Evolutionary conservation across 2,797 vertebrate genomes (phyloP), one percentile per base, ranked within the genome.

Genomic region (Myripristis murdjan): DNA sequence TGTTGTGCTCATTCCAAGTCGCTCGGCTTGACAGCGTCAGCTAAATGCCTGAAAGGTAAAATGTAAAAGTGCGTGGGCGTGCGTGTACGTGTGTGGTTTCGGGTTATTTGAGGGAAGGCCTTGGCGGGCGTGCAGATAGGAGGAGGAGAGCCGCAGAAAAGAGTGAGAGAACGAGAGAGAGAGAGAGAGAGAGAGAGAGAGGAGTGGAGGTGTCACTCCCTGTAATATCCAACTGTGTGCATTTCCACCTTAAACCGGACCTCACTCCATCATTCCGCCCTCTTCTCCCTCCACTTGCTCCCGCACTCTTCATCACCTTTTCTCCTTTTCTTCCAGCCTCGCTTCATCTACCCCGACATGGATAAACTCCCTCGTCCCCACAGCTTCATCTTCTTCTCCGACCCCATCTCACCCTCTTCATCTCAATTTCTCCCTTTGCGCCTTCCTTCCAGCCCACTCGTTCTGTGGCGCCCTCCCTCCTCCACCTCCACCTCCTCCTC

Each of bases 271-370:
- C 16, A 46, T 15, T 43, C 37, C 26, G 12, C 43, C 55, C n/a
- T 9, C n/a, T 24, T 31, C 4, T 5, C 46, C 24, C 48, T 54
- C 26, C 46, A 15, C 64, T 28, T 15, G 12, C 49, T 67, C 56
- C 23, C 55, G 51, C 8, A 37, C 49, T 58, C 46, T 48, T 31
- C n/a, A 37, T 10, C n/a, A 20, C 44, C 53, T 71, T n/a, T n/a
- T n/a, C n/a, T n/a, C 57, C 59, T 72, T 43, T 23, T 22, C 44
- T 60, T 31, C 18, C 26, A 43, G 55, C 52, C 8, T 39, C 60
- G 23, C 47, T 61, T 67, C 20, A 51, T 44, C 46, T 5, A 23
- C 47, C 23, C 70, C 60, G 37, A 3, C 64, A 9, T 2, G 8
- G 6, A 67, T 10, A 39, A 2, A 20, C 47, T 20, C 23, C 16